Conservation (phyloP, 2,888 invertebrate species). For the Luperina testacea region DNA sequence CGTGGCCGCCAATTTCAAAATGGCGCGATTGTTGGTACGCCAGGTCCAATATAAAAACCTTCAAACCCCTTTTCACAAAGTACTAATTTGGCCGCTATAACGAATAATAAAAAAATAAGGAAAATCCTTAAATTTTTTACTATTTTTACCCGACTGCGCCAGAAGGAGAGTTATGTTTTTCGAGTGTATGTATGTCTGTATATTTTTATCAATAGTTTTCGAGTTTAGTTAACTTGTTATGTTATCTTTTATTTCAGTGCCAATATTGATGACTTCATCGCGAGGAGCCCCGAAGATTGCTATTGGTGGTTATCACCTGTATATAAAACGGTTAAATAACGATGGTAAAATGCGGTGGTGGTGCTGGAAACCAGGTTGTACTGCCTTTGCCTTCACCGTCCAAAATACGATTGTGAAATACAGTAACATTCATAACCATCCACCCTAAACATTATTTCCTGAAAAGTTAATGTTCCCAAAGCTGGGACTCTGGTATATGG, state of each 20-base stretch:
- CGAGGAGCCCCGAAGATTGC: constrained; percentile 21
- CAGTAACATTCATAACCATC: constrained; percentile 68
- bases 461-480: background rate
- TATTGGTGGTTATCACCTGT: constrained; percentile 21
- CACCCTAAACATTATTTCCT: constrained; percentile 17
- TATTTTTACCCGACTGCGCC: no score
- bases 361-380: constrained; percentile 70
- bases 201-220: background rate
- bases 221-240: background rate
- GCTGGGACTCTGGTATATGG: background rate
- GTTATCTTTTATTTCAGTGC: constrained; percentile 3
- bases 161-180: no score
- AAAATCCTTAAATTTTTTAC: background rate
- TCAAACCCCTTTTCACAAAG: background rate
- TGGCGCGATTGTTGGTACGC: background rate
- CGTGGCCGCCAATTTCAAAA: background rate
- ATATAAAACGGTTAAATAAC: constrained; percentile 7
- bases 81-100: background rate
- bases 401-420: constrained; percentile 65
- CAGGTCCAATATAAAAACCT: background rate
- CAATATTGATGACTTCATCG: constrained; percentile 13
- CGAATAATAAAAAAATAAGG: background rate
- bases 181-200: no score
- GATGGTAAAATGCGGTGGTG: constrained; percentile 66
- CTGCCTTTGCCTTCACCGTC: constrained; percentile 67